phyloP scores from a whole-genome alignment of 2,888 invertebrate species.

The Gisinianus flammeolus region DNA sequence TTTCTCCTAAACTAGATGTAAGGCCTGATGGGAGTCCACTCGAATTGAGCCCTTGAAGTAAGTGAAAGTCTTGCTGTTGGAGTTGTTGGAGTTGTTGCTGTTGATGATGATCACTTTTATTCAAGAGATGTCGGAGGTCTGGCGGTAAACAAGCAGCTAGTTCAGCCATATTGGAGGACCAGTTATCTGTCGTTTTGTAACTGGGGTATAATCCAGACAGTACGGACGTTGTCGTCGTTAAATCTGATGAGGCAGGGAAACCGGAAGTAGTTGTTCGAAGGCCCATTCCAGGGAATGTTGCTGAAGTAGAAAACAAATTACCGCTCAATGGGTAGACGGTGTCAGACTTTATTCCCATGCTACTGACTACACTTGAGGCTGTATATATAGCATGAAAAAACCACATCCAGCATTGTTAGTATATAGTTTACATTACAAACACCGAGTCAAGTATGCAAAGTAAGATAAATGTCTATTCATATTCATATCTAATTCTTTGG shows the following conservation, averaged over 20 bases:
- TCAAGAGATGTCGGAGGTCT: slow-evolving; percentile 62
- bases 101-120: slow-evolving; percentile 50
- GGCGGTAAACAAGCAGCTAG: slow-evolving; percentile 63
- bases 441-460: too few relatives aligned
- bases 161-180: slow-evolving; percentile 60
- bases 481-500: too few relatives aligned
- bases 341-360: slow-evolving; percentile 60
- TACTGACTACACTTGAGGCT: slow-evolving; percentile 63
- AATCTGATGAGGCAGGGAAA: slow-evolving; percentile 49
- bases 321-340: slow-evolving; percentile 58
- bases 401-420: background rate
- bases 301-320: slow-evolving; percentile 56
- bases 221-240: slow-evolving; percentile 59
- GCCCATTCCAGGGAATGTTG: slow-evolving; percentile 57
- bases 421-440: too few relatives aligned
- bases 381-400: slow-evolving; percentile 20
- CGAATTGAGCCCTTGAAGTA: slow-evolving; percentile 31
- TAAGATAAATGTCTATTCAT: too few relatives aligned
- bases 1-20: slow-evolving; percentile 52
- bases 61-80: background rate
- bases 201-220: slow-evolving; percentile 60
- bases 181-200: slow-evolving; percentile 58
- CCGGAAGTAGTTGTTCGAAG: slow-evolving; percentile 60
- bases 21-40: slow-evolving; percentile 52
- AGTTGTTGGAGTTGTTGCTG: too few relatives aligned